Evolutionary conservation across 2,797 vertebrate species (phyloP), one percentile per base, ranked within the genome.

Genomic region (Rhodeus uyekii): DNA sequence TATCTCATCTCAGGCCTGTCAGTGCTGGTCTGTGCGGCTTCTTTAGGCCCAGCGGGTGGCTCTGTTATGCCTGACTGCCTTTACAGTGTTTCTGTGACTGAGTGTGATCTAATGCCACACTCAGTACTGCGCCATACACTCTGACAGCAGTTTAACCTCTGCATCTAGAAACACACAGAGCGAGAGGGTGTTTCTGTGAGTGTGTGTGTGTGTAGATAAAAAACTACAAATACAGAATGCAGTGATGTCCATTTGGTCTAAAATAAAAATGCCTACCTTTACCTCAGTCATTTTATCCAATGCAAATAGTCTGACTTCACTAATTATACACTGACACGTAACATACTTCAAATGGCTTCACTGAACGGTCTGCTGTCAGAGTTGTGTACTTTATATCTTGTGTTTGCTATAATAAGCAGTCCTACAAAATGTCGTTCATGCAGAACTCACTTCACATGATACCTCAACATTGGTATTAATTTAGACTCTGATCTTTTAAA

Each of bases 71-170:
- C 84, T 82, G 74, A 83, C 86, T 90, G 83, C 80, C 80, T 88
- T 85, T 86, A 81, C 88, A 89, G 87, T 90, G 87, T 84, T 84
- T 78, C 44, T 78, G 32, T 46, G 61, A 78, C 44, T 53, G 76
- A 65, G 32, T 64, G n/a, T 53, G 76, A 78, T 78, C 76, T 36
- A 87, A 83, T 90, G 85, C 78, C 84, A 84, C 82, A 88, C 16
- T 80, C 77, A 50, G 65, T 83, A 83, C 80, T 84, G 71, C 90
- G 82, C 92, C 83, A 91, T 84, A 83, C 65, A 75, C 76, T 86
- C 77, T 90, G 89, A 88, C 90, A 92, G 81, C 85, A 85, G 87
- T 88, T 92, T 92, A 90, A 91, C 90, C 89, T 88, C 78, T 85
- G 85, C 29, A 80, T 69, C 55, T 71, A 29, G 48, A n/a, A 53